Evolutionary conservation across 2,888 invertebrate species (phyloP).

Genomic region (Tetranychus piercei): DNA sequence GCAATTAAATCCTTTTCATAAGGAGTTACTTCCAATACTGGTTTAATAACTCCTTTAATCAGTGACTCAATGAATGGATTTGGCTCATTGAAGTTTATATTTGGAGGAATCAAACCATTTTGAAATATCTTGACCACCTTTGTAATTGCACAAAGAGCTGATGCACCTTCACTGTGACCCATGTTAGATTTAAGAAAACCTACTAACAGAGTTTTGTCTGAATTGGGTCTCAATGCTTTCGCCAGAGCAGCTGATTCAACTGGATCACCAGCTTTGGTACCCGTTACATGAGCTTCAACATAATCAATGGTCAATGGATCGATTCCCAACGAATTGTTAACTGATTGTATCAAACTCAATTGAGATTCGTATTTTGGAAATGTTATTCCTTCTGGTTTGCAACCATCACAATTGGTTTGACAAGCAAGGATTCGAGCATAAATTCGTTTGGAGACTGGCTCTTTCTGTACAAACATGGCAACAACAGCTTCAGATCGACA

Average conservation of each 20-base stretch:
- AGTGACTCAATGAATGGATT: slow-evolving; percentile 38
- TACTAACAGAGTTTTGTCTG: slow-evolving; percentile 44
- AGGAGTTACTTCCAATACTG: slow-evolving; percentile 30
- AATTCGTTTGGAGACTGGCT: slow-evolving; percentile 44
- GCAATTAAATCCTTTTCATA: slow-evolving; percentile 36
- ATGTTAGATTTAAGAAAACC: slow-evolving; percentile 40
- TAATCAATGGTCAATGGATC: slow-evolving; percentile 35
- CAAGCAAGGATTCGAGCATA: slow-evolving; percentile 73
- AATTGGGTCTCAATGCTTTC: background rate
- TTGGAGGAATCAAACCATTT: slow-evolving; percentile 35
- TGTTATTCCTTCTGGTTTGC: slow-evolving; percentile 73
- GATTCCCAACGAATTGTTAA: slow-evolving; percentile 29
- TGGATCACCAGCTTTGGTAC: slow-evolving; percentile 13
- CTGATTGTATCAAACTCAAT: slow-evolving; percentile 35
- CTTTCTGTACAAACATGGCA: slow-evolving; percentile 51
- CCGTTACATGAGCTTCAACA: slow-evolving; percentile 56
- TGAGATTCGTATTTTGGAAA: slow-evolving; percentile 64
- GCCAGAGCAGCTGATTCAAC: slow-evolving; percentile 2
- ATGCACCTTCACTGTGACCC: slow-evolving; percentile 40
- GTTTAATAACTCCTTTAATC: slow-evolving; percentile 39
- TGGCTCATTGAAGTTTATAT: slow-evolving; percentile 36
- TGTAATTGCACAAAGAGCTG: slow-evolving; percentile 34
- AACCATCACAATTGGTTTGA: slow-evolving; percentile 78
- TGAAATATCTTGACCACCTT: slow-evolving; percentile 40
- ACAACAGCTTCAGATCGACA: slow-evolving; percentile 58